These are phyloP conservation scores for Clanis bilineata DNA, from an alignment of 2,888 invertebrate species.

Conservation along the genomic window DNA sequence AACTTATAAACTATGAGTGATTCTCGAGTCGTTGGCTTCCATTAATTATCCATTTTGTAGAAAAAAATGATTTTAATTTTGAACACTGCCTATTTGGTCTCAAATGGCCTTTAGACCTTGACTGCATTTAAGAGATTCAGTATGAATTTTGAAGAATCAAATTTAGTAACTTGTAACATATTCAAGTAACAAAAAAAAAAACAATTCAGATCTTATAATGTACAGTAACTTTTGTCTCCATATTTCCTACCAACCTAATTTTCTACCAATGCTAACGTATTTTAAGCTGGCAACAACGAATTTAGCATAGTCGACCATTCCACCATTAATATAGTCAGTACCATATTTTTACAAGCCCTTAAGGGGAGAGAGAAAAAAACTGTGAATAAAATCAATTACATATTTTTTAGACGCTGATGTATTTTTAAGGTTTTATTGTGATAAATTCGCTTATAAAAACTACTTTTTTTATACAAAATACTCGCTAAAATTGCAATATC, in stretches of 20 bases:
- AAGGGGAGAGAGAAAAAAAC: conserved; percentile 9
- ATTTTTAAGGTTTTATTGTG: conserved; percentile 9
- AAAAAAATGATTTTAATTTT: not conserved
- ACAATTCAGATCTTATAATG: not conserved
- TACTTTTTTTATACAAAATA: conserved; percentile 4
- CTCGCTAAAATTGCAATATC: conserved; percentile 12
- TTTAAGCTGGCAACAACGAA: conserved; percentile 13
- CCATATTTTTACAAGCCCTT: not conserved
- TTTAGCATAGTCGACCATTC: conserved; percentile 8
- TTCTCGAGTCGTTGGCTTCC: not conserved
- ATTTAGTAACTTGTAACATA: not conserved
- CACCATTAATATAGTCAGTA: not conserved
- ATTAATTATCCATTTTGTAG: not conserved
- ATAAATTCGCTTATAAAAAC: conserved; percentile 8
- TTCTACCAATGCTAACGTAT: conserved; percentile 2
- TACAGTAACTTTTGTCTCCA: not conserved
- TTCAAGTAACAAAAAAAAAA: not conserved
- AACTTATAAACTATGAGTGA: not conserved
- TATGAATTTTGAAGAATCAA: not conserved
- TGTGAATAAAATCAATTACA: conserved; percentile 3
- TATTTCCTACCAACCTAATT: not conserved
- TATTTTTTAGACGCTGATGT: conserved; percentile 6
- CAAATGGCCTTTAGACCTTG: not conserved
- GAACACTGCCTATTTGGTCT: not conserved
- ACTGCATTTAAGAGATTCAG: not conserved